A percentile compares a stretch with the other conserved stretches of the same genome.
phyloP scores from a whole-genome alignment of 2,888 invertebrate genomes.

The Protonemura montana region DNA sequence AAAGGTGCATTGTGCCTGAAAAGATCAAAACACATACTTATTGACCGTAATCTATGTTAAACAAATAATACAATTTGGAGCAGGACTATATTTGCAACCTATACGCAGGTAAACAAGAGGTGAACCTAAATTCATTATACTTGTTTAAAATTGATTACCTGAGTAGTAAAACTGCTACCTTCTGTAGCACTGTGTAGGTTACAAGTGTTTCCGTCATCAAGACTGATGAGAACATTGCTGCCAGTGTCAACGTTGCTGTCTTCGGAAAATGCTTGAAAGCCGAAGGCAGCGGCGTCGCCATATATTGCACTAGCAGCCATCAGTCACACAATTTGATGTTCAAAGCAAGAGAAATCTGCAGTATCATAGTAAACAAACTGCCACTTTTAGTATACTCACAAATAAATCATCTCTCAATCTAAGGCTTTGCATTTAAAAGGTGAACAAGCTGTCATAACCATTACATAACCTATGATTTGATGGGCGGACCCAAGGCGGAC shows the following conservation, averaged over 20 bases:
- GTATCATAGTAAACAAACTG: not conserved
- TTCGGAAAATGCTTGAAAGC: constrained; percentile 41
- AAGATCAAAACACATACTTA: constrained; percentile 32
- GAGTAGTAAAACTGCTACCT: not conserved
- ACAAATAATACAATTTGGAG: no score
- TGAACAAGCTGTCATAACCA: no score
- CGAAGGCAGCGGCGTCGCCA: constrained; percentile 46
- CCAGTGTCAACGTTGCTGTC: not conserved
- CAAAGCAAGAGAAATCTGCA: not conserved
- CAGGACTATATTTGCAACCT: no score
- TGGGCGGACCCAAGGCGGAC: not conserved
- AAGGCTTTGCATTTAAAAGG: no score
- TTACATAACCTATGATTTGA: not conserved
- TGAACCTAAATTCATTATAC: no score
- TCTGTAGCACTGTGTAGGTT: not conserved
- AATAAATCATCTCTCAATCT: no score
- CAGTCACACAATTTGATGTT: not conserved
- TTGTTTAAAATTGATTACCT: not conserved
- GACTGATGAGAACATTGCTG: not conserved
- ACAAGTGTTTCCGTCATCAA: not conserved
- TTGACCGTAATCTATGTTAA: no score
- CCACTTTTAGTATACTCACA: no score
- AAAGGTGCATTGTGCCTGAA: constrained; percentile 46
- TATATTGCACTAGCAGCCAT: constrained; percentile 47
- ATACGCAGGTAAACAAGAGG: no score